A percentile compares a stretch with the other conserved stretches of the same genome.
phyloP scores from a whole-genome alignment of 1,140 invertebrate species.

The Drosophila albomicans region DNA sequence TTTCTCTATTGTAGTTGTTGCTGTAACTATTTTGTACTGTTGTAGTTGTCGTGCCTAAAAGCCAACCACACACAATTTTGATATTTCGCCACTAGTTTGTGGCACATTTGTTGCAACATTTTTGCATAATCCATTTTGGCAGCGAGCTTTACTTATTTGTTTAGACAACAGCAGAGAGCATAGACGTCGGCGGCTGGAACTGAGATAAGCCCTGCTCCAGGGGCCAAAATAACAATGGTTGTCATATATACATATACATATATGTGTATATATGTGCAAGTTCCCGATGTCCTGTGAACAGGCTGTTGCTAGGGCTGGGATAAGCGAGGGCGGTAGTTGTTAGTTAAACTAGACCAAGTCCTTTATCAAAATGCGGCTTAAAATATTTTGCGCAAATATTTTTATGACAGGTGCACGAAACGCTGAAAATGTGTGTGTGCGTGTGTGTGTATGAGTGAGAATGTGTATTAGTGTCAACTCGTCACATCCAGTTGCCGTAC shows the following conservation, averaged over 20 bases:
- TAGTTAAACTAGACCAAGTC: slow-evolving; percentile 48
- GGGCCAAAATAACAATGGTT: slow-evolving; percentile 41
- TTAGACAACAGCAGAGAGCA: slow-evolving; percentile 26
- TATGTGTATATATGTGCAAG: slow-evolving; percentile 21
- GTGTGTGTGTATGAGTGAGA: background rate
- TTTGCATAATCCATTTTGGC: slow-evolving; percentile 49
- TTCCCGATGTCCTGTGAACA: slow-evolving; percentile 6
- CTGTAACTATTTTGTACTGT: background rate
- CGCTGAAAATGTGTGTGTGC: slow-evolving; percentile 2
- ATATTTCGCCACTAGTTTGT: slow-evolving; percentile 36
- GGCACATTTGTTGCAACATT: slow-evolving; percentile 43
- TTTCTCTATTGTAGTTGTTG: slow-evolving; percentile 13
- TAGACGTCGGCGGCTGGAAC: slow-evolving; percentile 16
- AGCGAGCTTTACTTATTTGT: slow-evolving; percentile 38
- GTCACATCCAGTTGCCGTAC: slow-evolving; percentile 35
- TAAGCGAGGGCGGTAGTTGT: slow-evolving; percentile 13
- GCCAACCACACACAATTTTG: slow-evolving; percentile 43
- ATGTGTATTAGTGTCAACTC: slow-evolving; percentile 49
- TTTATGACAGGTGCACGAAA: slow-evolving; percentile 74
- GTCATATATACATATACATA: slow-evolving; percentile 23
- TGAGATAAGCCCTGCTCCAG: slow-evolving; percentile 30
- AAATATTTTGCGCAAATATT: slow-evolving; percentile 80
- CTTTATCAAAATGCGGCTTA: slow-evolving; percentile 81
- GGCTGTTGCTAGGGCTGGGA: slow-evolving; percentile 2
- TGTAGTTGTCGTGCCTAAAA: slow-evolving; percentile 29